These are phyloP conservation scores for Agrotis segetum DNA, from an alignment of 2,888 invertebrate species.

Conservation along the genomic window DNA sequence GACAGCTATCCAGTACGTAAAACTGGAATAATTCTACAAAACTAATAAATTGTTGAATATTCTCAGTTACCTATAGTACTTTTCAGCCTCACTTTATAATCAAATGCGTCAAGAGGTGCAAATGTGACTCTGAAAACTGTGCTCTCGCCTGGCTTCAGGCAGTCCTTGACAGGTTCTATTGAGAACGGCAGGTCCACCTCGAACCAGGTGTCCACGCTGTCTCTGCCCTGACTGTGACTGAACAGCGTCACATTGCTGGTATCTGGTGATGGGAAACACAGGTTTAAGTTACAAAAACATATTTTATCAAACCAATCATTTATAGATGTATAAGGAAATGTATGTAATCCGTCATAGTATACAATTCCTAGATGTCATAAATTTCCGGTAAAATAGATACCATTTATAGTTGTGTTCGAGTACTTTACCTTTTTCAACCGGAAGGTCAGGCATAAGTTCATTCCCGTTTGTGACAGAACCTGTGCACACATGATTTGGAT, in stretches of 20 bases:
- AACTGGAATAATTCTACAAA: background rate
- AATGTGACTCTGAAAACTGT: slow-evolving; percentile 88
- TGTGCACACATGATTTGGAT: slow-evolving; percentile 22
- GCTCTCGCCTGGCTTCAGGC: slow-evolving; percentile 83
- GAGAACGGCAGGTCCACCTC: slow-evolving; percentile 88
- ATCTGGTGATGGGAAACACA: slow-evolving; percentile 62
- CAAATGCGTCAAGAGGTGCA: slow-evolving; percentile 89
- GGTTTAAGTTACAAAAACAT: too few relatives aligned
- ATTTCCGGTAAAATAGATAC: too few relatives aligned
- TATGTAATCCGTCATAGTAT: too few relatives aligned
- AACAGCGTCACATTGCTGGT: slow-evolving; percentile 83
- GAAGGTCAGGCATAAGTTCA: slow-evolving; percentile 16
- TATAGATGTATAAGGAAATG: background rate
- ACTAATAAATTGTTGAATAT: background rate
- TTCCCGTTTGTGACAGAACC: slow-evolving; percentile 37
- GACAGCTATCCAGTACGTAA: background rate
- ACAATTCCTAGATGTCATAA: too few relatives aligned
- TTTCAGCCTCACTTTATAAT: slow-evolving; percentile 85
- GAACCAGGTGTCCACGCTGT: slow-evolving; percentile 86
- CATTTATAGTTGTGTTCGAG: too few relatives aligned
- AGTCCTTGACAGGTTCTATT: slow-evolving; percentile 86
- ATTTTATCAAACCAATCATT: background rate
- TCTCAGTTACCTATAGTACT: slow-evolving; percentile 80
- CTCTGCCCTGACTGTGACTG: slow-evolving; percentile 78
- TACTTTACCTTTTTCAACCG: slow-evolving; percentile 38